A percentile compares a stretch with the other conserved stretches of the same genome.
These are phyloP conservation scores for Abramis brama DNA, from an alignment of 2,113 vertebrate genomes.

Conservation along the genomic window DNA sequence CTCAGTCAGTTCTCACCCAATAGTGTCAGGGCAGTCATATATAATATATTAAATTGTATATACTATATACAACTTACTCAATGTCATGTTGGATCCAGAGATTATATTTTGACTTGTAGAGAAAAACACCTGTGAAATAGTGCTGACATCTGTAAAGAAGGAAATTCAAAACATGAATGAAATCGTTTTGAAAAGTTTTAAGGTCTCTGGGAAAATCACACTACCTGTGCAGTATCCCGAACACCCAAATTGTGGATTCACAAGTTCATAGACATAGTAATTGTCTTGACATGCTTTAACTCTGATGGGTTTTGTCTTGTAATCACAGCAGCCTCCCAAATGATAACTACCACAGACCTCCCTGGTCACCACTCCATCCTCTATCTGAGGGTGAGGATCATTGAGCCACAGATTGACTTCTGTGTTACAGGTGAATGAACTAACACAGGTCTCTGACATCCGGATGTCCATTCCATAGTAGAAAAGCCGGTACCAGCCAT, in stretches of 20 bases:
- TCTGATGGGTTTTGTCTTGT: constrained; percentile 16
- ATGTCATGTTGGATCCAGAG: not conserved
- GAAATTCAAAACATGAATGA: not conserved
- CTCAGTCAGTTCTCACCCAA: too few species aligned
- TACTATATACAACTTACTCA: not conserved
- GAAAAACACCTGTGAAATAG: not conserved
- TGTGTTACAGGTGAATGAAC: constrained; percentile 21
- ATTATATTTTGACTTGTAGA: not conserved
- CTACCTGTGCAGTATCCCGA: constrained; percentile 50
- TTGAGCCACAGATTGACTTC: not conserved
- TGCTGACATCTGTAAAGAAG: not conserved
- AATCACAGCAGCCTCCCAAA: not conserved
- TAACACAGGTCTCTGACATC: constrained; percentile 39
- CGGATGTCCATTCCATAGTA: constrained; percentile 17
- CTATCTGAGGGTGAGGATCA: constrained; percentile 15
- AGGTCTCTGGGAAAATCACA: too few species aligned
- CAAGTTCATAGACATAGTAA: constrained; percentile 52
- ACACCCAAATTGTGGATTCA: not conserved
- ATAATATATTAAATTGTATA: too few species aligned
- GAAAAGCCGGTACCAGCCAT: constrained; percentile 49
- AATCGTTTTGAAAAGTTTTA: not conserved
- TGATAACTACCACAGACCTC: not conserved
- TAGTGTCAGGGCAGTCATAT: too few species aligned
- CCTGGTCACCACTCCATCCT: constrained; percentile 38
- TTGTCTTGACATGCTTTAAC: constrained; percentile 51